Conservation (phyloP, 2,113 vertebrate genomes). For the Grammomys surdaster region DNA sequence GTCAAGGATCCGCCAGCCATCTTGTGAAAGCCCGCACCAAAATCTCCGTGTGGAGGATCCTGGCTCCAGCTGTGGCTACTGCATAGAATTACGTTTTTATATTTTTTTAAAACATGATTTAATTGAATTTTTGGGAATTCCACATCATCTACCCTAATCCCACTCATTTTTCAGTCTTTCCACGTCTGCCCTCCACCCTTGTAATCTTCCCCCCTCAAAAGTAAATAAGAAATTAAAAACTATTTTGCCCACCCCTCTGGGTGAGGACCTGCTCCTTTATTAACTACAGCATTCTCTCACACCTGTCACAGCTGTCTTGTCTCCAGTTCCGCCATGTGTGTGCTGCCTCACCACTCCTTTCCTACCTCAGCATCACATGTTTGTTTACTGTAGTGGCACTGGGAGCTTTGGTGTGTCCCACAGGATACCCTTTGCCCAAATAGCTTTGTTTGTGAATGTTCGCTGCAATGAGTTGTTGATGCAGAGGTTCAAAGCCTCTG, state of each 20-base stretch:
- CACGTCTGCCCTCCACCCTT: neutral
- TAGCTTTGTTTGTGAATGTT: no score
- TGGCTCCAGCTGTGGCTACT: neutral
- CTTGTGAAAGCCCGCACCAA: neutral
- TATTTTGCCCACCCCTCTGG: neutral
- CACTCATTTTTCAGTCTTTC: neutral
- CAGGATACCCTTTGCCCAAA: no score
- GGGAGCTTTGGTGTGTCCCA: no score
- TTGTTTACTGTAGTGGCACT: no score
- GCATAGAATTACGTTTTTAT: neutral
- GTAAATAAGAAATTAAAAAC: neutral
- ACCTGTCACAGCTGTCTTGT: neutral
- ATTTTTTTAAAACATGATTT: no score
- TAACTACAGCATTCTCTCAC: neutral
- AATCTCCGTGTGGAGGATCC: neutral
- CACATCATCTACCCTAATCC: neutral
- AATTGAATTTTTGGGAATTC: neutral
- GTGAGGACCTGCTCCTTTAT: neutral
- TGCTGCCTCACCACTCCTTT: no score
- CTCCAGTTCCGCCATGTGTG: no score
- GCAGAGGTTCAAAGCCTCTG: no score
- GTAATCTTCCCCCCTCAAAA: no score
- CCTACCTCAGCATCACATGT: no score
- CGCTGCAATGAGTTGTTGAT: no score
- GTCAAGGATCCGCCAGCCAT: neutral